Evolutionary conservation across 2,113 vertebrate genomes (phyloP), one percentile per base, ranked within the genome.

Genomic region (Phodopus roborovskii): DNA sequence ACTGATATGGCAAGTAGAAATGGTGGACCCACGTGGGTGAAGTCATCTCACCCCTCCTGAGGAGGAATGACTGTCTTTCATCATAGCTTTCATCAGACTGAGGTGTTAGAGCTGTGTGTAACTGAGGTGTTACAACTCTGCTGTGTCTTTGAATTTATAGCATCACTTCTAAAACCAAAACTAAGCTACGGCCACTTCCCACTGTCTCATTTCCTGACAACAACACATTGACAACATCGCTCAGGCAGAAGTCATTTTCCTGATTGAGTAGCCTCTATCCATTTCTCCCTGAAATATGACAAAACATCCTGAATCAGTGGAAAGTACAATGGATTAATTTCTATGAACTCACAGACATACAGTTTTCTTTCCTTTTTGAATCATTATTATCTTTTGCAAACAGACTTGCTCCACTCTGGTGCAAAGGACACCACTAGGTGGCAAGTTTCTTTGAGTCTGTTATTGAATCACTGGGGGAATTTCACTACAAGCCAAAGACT

Each of bases 211-310:
- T 77, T 98, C 98, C 98, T 99, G 90, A 98, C 98, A 90, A 99
- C 98, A 7, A 98, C 98, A 56, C 96, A 98, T 7, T 98, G 97
- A 93, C 98, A 99, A 98, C 98, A 99, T 3, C 98, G 98, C 42
- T 96, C 92, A 3, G 26, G 20, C n/a, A 88, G 45, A 94, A 77
- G 19, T 24, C 39, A 0, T 10, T 15, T 94, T 77, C 94, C 58
- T 97, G 83, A 20, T 96, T 98, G 62, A 39, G 10, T 5, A 11
- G 26, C 24, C 24, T 45, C 9, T 8, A 16, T 10, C 5, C 70
- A 24, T 24, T 56, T 75, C 20, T 66, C 56, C 53, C 9, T 75
- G n/a, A 66, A 84, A 62, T 58, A 24, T 82, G 26, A 5, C 4
- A 19, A 91, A 6, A 8, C 70, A 83, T 92, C 48, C 13, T 68